A percentile compares a stretch with the other conserved stretches of the same genome.
Conservation (phyloP, 64 coral and sea anemone species). For the Actinia equina region DNA sequence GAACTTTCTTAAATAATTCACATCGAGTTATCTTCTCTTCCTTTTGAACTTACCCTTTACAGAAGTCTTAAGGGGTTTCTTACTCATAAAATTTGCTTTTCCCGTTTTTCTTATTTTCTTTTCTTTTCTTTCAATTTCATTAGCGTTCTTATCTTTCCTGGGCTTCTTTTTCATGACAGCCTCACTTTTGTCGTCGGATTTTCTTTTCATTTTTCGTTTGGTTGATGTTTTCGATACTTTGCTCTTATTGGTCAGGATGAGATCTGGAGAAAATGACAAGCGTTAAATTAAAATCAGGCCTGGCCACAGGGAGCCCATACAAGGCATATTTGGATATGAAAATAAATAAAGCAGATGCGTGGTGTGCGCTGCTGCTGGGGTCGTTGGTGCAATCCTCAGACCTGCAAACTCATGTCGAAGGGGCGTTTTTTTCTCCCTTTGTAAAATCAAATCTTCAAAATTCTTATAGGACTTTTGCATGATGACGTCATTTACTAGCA, state of each 20-base stretch:
- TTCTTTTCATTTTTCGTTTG: neutral
- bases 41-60: neutral
- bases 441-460: neutral
- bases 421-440: too few species aligned
- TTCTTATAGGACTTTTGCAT: neutral
- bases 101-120: neutral
- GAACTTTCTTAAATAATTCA: neutral
- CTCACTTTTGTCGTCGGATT: neutral
- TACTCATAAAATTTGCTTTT: neutral
- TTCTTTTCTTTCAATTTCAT: neutral
- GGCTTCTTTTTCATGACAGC: neutral
- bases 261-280: neutral
- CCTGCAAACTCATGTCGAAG: too few species aligned
- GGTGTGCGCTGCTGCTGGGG: too few species aligned
- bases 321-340: neutral
- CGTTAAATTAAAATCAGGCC: neutral
- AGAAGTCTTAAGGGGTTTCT: constrained; percentile 2
- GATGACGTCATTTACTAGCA: too few species aligned
- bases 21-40: neutral
- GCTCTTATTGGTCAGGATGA: constrained; percentile 6
- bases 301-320: neutral
- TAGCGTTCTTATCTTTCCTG: neutral
- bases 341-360: too few species aligned
- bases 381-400: too few species aligned
- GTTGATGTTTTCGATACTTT: neutral